A percentile compares a stretch with the other conserved stretches of the same genome.
These are phyloP conservation scores for Sicus ferrugineus DNA, from an alignment of 2,888 invertebrate genomes.

Conservation along the genomic window DNA sequence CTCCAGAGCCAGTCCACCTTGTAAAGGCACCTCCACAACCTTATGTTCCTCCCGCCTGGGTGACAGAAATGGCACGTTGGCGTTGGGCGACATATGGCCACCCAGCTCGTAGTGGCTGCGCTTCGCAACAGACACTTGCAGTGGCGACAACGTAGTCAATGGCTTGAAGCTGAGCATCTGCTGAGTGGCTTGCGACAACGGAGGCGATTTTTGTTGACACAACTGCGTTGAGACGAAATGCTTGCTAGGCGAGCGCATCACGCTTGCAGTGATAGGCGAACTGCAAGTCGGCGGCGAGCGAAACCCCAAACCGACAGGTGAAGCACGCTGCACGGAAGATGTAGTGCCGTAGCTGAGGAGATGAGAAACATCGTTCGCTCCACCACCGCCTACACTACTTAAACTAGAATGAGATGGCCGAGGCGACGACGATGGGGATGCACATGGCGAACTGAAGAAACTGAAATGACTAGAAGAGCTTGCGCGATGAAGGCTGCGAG, in stretches of 20 bases:
- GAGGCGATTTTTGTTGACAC: constrained; percentile 55
- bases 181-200: constrained; percentile 56
- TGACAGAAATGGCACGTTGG: constrained; percentile 57
- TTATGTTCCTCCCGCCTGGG: constrained; percentile 60
- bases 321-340: constrained; percentile 46
- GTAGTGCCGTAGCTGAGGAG: constrained; percentile 32
- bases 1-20: constrained; percentile 56
- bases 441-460: constrained; percentile 60
- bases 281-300: constrained; percentile 56
- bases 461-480: constrained; percentile 56
- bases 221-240: constrained; percentile 48
- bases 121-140: constrained; percentile 61
- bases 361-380: no score
- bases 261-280: constrained; percentile 44
- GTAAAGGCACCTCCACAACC: constrained; percentile 59
- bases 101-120: constrained; percentile 57
- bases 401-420: constrained; percentile 50
- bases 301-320: constrained; percentile 50
- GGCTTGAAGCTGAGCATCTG: constrained; percentile 61
- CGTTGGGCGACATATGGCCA: constrained; percentile 61
- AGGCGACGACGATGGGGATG: constrained; percentile 63
- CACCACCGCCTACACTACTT: constrained; percentile 31
- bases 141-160: constrained; percentile 58
- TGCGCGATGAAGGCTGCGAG: constrained; percentile 50
- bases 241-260: constrained; percentile 60